Evolutionary conservation across 1,140 invertebrate genomes (phyloP).

Genomic region (Phthorimaea operculella): DNA sequence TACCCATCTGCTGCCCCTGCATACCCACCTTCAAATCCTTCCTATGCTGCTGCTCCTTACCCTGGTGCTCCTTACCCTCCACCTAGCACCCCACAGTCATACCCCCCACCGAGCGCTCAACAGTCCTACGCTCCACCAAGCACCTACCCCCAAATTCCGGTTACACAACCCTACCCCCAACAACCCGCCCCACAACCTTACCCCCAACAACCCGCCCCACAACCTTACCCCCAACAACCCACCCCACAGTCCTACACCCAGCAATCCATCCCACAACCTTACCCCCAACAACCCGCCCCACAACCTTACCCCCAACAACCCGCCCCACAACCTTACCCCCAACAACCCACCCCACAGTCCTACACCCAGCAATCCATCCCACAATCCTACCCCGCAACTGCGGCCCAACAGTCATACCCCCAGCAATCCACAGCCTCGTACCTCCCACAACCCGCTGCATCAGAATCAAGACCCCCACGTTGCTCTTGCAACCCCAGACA

Average conservation of each 20-base stretch:
- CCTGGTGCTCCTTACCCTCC: not conserved
- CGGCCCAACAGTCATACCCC: constrained; percentile 3
- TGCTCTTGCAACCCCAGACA: not conserved
- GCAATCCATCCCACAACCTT: no score
- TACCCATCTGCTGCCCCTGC: not conserved
- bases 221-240: no score
- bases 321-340: constrained; percentile 8
- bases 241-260: no score
- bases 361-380: constrained; percentile 2
- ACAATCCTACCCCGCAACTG: constrained; percentile 6
- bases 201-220: no score
- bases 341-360: not conserved
- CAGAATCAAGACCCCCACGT: not conserved
- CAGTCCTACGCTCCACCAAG: no score
- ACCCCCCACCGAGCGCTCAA: not conserved
- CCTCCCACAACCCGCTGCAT: not conserved
- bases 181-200: no score
- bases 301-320: constrained; percentile 5
- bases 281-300: constrained; percentile 1
- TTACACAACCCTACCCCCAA: no score
- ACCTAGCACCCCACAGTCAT: not conserved
- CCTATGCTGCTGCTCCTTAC: not conserved
- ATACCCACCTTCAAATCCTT: not conserved
- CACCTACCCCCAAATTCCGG: no score
- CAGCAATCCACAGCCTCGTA: constrained; percentile 8